These are phyloP conservation scores for crab-eating macaque (Macaca fascicularis) DNA, from an alignment of 2,113 vertebrate species.

Conservation along the genomic window T2T-MFA8v1.1 NC_088386.1:41814501-41815000, in stretches of 20 bases:
- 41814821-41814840: background rate
- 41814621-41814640: background rate
- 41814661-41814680: background rate
- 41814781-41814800: background rate
- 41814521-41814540: too few relatives aligned
- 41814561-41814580: background rate
- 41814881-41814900: background rate
- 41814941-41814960: background rate
- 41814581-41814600: background rate
- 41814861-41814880: background rate
- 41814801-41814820: background rate
- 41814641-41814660: background rate
- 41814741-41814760: background rate
- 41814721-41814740: background rate
- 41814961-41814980: background rate
- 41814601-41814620: background rate
- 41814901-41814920: background rate
- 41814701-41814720: background rate
- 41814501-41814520: too few relatives aligned
- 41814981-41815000: background rate
- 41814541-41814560: background rate
- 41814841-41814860: background rate
- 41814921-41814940: background rate
- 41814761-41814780: background rate
- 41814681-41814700: background rate